These are phyloP conservation scores for Ochotona curzoniae DNA, from an alignment of 2,113 vertebrate species.

Conservation along the genomic window DNA sequence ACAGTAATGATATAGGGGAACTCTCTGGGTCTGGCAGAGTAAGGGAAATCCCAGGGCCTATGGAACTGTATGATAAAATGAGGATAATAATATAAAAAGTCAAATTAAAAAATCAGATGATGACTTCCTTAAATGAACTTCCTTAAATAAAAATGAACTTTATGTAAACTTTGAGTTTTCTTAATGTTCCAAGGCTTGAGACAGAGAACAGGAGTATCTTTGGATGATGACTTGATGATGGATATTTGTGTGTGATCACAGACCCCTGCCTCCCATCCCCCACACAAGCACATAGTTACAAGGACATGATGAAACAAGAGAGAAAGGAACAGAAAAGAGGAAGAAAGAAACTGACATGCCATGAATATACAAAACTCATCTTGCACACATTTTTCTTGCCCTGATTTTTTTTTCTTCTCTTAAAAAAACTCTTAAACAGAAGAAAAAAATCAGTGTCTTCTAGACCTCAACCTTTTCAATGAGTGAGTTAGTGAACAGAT, in stretches of 20 bases:
- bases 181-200: background rate
- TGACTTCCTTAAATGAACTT: no score
- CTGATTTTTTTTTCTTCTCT: background rate
- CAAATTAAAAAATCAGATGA: background rate
- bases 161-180: background rate
- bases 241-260: background rate
- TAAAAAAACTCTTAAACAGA: constrained; percentile 6
- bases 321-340: background rate
- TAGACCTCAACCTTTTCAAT: constrained; percentile 42
- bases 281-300: background rate
- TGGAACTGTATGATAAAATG: no score
- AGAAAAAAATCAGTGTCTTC: constrained; percentile 2
- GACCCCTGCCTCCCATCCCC: rapidly evolving
- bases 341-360: background rate
- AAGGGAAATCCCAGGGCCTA: no score
- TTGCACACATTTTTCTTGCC: background rate
- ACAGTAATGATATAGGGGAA: no score
- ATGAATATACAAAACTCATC: background rate
- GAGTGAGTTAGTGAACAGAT: constrained; percentile 42
- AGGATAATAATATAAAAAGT: background rate
- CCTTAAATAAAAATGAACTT: constrained; percentile 1
- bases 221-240: background rate
- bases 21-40: no score
- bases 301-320: background rate
- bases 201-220: background rate